Base-by-base conservation (phyloP, 2,797 vertebrate genomes). In the Neopelma chrysocephalum region DNA sequence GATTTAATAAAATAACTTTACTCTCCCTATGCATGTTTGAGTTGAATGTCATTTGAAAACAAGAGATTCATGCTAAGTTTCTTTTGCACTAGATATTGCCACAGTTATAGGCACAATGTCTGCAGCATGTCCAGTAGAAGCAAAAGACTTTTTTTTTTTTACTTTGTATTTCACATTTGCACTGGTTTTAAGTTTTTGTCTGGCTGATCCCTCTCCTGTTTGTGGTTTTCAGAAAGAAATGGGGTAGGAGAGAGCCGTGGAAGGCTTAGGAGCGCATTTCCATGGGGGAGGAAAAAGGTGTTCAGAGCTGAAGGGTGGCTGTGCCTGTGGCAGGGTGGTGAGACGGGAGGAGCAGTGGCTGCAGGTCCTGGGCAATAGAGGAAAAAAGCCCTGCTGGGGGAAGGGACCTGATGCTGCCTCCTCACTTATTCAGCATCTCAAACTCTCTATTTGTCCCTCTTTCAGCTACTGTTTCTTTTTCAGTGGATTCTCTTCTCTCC, bases 1-100 rank as follows among this genome's bases (percentile, higher is more conserved):
- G 98, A 98, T 98, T 98, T 98, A 98, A 99, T 99, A 99, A 99
- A 98, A 98, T 98, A 98, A 98, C 97, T 98, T 98, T 98, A 98
- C 98, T 98, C 98, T 98, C 98, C 97, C 96, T 98, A 84, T 95
- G 96, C 96, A 96, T 96, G 96, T 97, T 97, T 97, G 97, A 97
- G 96, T 98, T 97, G 97, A 92, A 95, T 97, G 93, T 98, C 97
- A 98, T 98, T 98, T 98, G 96, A 96, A 95, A 96, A 91, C 87
- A 89, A 87, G 81, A 95, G 75, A 89, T 81, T 82, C 73, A 45
- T 87, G 75, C 70, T 93, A 89, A 94, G 77, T 91, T 95, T 87
- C 75, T 94, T 92, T 89, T 93, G 82, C 38, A 15, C 86, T 93
- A 94, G 76, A n/a, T 89, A 11, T 17, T 95, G 88, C 66, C 91